phyloP scores from a whole-genome alignment of 2,113 vertebrate genomes.

The Halcyon senegalensis region DNA sequence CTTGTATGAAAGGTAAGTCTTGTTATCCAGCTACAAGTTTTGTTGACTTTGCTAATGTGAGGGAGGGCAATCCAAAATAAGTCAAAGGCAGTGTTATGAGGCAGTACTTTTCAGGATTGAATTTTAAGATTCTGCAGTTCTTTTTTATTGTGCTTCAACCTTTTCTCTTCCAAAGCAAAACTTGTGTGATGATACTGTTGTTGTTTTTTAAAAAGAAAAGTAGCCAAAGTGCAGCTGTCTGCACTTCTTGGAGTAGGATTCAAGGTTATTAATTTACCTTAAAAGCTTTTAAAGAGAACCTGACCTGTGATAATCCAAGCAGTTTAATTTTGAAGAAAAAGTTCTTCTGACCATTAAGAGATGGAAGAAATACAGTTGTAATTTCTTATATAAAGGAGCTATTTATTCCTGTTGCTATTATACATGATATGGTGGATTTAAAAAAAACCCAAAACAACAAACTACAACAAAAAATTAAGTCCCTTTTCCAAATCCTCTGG shows the following conservation, averaged over 20 bases:
- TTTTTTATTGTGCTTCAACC: neutral
- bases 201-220: neutral
- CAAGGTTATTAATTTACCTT: neutral
- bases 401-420: neutral
- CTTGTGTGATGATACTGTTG: neutral
- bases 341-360: neutral
- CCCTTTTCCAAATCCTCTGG: neutral
- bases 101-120: neutral
- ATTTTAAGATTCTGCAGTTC: neutral
- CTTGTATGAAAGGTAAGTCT: conserved; percentile 38
- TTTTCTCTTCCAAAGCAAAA: neutral
- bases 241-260: neutral
- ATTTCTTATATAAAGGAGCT: neutral
- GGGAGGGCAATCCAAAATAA: neutral
- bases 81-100: neutral
- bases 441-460: neutral
- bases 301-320: neutral
- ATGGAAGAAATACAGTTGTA: neutral
- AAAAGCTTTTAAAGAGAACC: neutral
- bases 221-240: neutral
- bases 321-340: neutral
- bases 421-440: neutral
- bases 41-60: neutral
- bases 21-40: neutral
- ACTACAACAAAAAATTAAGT: neutral